Conservation (phyloP, 2,797 vertebrate species). For the Octomys mimax region DNA sequence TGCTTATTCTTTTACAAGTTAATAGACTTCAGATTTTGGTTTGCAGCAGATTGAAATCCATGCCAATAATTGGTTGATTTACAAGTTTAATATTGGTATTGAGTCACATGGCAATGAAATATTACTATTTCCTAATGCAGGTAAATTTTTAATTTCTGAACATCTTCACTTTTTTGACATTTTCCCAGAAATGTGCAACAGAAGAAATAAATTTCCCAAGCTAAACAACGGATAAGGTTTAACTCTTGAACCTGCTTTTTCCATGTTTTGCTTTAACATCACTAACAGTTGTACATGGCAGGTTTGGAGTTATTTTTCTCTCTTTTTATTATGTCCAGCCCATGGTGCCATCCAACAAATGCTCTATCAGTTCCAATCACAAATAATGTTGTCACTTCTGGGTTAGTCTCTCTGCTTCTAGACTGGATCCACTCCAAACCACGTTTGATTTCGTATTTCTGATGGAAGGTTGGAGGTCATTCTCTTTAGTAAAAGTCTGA, state of each 20-base stretch:
- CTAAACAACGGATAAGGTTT: not conserved
- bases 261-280: not conserved
- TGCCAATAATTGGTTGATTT: not conserved
- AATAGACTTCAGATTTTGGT: not conserved
- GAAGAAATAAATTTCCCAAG: slow-evolving; percentile 43
- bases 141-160: not conserved
- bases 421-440: not conserved
- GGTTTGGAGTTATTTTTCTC: not conserved
- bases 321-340: not conserved
- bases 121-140: not conserved
- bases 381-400: not conserved
- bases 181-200: not conserved
- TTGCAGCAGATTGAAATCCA: not conserved
- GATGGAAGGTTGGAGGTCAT: not conserved
- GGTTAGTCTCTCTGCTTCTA: not conserved
- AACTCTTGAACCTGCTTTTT: not conserved
- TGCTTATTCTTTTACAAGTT: slow-evolving; percentile 44
- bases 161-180: not conserved
- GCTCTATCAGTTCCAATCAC: not conserved
- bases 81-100: slow-evolving; percentile 29
- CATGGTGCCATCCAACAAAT: not conserved
- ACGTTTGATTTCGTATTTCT: not conserved
- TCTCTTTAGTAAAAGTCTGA: not conserved
- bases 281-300: not conserved
- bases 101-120: slow-evolving; percentile 36